Percentiles rank a stretch among this genome's conserved stretches.
These are phyloP conservation scores for Phrynosoma blainvillii DNA, from an alignment of 2,113 vertebrate genomes.

Conservation along the genomic window DNA sequence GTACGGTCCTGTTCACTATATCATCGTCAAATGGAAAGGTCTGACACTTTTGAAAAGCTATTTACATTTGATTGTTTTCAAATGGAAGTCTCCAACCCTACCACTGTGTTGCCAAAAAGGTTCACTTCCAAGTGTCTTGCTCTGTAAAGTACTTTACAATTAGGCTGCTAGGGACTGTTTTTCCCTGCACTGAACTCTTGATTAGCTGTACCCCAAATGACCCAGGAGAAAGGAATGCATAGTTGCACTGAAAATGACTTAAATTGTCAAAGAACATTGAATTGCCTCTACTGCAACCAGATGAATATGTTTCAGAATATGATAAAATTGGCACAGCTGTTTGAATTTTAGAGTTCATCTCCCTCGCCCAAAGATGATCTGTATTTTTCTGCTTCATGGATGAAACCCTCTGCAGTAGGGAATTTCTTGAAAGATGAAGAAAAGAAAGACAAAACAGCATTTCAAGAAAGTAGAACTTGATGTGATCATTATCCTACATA, in stretches of 20 bases:
- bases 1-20: background rate
- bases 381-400: conserved; percentile 63
- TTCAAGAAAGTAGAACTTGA: conserved; percentile 53
- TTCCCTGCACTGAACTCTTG: conserved; percentile 11
- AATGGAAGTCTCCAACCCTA: background rate
- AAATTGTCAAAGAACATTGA: conserved; percentile 61
- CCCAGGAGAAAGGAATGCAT: conserved; percentile 42
- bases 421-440: conserved; percentile 37
- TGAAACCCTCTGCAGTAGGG: conserved; percentile 42
- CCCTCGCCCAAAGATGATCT: conserved; percentile 57
- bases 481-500: conserved; percentile 42
- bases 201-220: conserved; percentile 44
- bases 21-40: conserved; percentile 5
- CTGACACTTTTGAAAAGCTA: background rate
- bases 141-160: background rate
- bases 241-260: conserved; percentile 49
- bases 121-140: conserved; percentile 12
- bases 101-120: conserved; percentile 4
- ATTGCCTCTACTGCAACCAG: conserved; percentile 51
- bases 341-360: conserved; percentile 51
- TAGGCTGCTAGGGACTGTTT: conserved; percentile 10
- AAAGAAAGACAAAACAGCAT: conserved; percentile 45
- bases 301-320: conserved; percentile 60
- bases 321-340: conserved; percentile 63
- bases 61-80: conserved; percentile 3